These are phyloP conservation scores for Leistus spinibarbis DNA, from an alignment of 2,888 invertebrate species.

Conservation along the genomic window DNA sequence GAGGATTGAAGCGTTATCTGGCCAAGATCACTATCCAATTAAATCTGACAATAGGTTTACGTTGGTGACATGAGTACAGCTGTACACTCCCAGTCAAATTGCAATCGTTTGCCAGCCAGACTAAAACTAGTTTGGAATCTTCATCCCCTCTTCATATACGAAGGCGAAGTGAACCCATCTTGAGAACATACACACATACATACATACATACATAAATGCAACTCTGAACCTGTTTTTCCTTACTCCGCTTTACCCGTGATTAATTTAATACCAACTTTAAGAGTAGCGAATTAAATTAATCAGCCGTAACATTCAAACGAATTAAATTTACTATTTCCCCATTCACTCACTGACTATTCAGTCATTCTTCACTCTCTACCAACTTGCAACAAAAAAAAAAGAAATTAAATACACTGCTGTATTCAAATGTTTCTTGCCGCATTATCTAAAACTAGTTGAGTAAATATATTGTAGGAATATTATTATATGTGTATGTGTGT, in stretches of 20 bases:
- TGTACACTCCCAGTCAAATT: conserved; percentile 47
- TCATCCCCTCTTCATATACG: background rate
- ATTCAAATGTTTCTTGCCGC: too few species aligned
- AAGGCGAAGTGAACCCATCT: background rate
- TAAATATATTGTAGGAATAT: too few species aligned
- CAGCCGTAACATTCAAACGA: background rate
- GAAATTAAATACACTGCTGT: too few species aligned
- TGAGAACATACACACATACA: background rate
- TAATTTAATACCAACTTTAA: conserved; percentile 31
- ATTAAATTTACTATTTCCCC: background rate
- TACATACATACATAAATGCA: background rate
- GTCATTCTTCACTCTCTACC: background rate
- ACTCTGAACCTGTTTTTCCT: conserved; percentile 31
- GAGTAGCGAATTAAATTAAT: conserved; percentile 36
- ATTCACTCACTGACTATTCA: background rate
- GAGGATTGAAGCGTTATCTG: conserved; percentile 49
- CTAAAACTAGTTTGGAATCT: conserved; percentile 26
- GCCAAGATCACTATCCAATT: conserved; percentile 60
- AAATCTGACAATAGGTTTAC: conserved; percentile 61
- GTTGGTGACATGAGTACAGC: conserved; percentile 56
- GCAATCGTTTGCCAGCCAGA: conserved; percentile 27
- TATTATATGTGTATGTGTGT: background rate
- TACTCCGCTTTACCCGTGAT: conserved; percentile 15
- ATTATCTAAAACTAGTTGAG: too few species aligned
- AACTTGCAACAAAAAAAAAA: background rate